Evolutionary conservation across 2,888 invertebrate species (phyloP).

Genomic region (Macaria notata): DNA sequence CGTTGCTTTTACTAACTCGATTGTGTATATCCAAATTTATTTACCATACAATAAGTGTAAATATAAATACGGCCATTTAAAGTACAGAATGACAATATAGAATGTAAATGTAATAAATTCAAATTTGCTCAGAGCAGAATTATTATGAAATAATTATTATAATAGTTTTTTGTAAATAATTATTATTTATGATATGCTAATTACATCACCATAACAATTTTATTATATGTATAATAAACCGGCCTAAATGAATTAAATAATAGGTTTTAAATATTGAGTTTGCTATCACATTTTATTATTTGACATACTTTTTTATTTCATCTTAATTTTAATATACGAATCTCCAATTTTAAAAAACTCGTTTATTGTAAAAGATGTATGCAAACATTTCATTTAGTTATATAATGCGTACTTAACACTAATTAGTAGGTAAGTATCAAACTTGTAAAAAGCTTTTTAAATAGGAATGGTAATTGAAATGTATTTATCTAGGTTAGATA

Average conservation of each 20-base stretch:
- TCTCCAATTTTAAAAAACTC: too few species aligned
- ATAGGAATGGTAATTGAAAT: slow-evolving; percentile 11
- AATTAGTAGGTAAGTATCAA: slow-evolving; percentile 6
- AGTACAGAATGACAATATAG: slow-evolving; percentile 41
- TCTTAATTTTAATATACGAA: too few species aligned
- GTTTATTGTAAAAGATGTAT: too few species aligned
- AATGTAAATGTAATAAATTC: slow-evolving; percentile 17
- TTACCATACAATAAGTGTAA: slow-evolving; percentile 27
- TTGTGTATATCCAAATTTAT: background rate
- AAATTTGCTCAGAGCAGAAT: slow-evolving; percentile 35
- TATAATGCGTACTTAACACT: slow-evolving; percentile 25
- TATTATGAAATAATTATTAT: slow-evolving; percentile 19
- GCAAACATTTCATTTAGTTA: background rate
- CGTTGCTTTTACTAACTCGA: background rate
- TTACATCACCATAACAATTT: background rate
- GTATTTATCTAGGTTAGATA: slow-evolving; percentile 9
- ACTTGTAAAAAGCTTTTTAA: slow-evolving; percentile 28
- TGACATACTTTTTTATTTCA: too few species aligned
- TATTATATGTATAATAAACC: background rate
- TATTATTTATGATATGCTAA: slow-evolving; percentile 9
- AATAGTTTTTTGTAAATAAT: slow-evolving; percentile 2
- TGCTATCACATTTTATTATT: background rate
- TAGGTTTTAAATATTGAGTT: background rate
- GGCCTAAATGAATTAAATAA: slow-evolving; percentile 8
- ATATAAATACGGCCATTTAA: slow-evolving; percentile 33